A percentile compares a stretch with the other conserved stretches of the same genome.
These are phyloP conservation scores for Hybos culiciformis DNA, from an alignment of 2,888 invertebrate genomes.

Conservation along the genomic window DNA sequence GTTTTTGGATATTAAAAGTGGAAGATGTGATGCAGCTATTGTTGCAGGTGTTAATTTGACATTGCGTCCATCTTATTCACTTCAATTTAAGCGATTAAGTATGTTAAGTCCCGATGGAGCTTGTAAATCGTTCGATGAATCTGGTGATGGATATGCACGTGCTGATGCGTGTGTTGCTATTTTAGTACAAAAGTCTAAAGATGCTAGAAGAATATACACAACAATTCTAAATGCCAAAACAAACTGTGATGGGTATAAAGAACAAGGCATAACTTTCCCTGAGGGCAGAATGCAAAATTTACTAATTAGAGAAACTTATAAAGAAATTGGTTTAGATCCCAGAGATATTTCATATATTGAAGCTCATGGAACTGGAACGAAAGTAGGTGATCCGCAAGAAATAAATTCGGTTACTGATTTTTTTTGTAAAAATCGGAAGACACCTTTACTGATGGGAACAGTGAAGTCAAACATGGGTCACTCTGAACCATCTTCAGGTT, in stretches of 20 bases:
- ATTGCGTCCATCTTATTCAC: slow-evolving; percentile 77
- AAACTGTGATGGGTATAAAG: slow-evolving; percentile 88
- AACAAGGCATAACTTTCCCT: slow-evolving; percentile 79
- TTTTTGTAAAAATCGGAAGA: slow-evolving; percentile 68
- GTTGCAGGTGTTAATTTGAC: slow-evolving; percentile 88
- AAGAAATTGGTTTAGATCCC: slow-evolving; percentile 69
- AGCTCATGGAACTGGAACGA: slow-evolving; percentile 97
- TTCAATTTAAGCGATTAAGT: slow-evolving; percentile 85
- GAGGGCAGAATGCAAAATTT: slow-evolving; percentile 66
- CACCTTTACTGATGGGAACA: slow-evolving; percentile 82
- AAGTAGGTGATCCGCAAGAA: slow-evolving; percentile 97
- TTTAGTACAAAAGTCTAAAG: slow-evolving; percentile 63
- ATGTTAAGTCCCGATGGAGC: slow-evolving; percentile 76
- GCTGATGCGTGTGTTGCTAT: slow-evolving; percentile 77
- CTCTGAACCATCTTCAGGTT: slow-evolving; percentile 84
- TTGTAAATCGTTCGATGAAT: slow-evolving; percentile 89
- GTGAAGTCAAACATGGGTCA: slow-evolving; percentile 99
- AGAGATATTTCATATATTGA: slow-evolving; percentile 80
- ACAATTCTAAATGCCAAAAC: slow-evolving; percentile 75
- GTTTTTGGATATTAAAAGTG: slow-evolving; percentile 61
- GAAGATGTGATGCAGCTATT: slow-evolving; percentile 90
- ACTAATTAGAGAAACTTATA: slow-evolving; percentile 75
- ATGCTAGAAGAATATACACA: slow-evolving; percentile 71
- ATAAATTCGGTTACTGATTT: slow-evolving; percentile 86
- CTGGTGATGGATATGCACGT: slow-evolving; percentile 83